Conservation (phyloP, 2,797 vertebrate species). For the Natrix natrix region DNA sequence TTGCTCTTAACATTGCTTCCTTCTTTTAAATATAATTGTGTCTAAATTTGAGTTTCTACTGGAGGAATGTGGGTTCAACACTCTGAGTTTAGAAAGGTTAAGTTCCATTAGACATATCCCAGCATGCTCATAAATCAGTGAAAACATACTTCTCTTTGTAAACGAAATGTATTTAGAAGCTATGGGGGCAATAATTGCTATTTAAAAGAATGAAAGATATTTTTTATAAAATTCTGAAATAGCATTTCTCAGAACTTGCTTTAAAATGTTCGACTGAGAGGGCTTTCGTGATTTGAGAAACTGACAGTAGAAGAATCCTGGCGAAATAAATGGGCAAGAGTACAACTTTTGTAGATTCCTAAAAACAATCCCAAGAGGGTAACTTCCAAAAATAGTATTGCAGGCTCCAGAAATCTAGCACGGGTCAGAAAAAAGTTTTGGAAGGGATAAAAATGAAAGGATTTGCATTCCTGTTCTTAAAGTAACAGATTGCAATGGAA, state of each 20-base stretch:
- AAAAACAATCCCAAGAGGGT: constrained; percentile 16
- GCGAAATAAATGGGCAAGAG: constrained; percentile 23
- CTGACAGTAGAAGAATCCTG: constrained; percentile 23
- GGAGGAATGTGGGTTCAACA: neutral
- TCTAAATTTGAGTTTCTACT: neutral
- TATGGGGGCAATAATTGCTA: neutral
- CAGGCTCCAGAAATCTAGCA: constrained; percentile 15
- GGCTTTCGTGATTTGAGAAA: constrained; percentile 37
- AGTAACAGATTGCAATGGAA: neutral
- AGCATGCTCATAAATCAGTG: neutral
- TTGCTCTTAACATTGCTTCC: neutral
- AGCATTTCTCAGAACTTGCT: constrained; percentile 37
- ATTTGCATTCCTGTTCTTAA: neutral
- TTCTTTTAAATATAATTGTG: neutral
- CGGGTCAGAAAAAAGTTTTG: constrained; percentile 31
- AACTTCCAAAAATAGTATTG: constrained; percentile 43
- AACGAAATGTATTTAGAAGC: neutral
- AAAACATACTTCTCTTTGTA: neutral
- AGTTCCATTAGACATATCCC: neutral
- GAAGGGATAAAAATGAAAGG: neutral
- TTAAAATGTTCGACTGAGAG: neutral
- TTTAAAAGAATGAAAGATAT: constrained; percentile 3
- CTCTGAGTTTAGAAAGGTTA: neutral
- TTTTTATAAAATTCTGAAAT: neutral
- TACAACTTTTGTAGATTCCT: constrained; percentile 11